Evolutionary conservation across 2,797 vertebrate species (phyloP).

Genomic region (Centroberyx gerrardi): DNA sequence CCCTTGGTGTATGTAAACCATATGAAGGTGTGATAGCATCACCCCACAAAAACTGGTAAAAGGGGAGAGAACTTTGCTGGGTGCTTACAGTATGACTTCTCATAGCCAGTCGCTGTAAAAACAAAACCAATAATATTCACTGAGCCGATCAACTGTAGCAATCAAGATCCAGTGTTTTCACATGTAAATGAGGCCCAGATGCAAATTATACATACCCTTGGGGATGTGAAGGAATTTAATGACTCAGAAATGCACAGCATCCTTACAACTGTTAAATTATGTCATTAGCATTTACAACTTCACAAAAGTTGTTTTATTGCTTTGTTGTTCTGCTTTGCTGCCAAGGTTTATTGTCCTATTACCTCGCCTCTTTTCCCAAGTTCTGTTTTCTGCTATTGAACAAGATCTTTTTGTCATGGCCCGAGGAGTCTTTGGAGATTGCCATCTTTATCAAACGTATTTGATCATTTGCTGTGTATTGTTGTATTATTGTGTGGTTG

Average conservation of each 20-base stretch:
- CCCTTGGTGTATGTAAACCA: not conserved
- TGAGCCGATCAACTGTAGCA: conserved; percentile 11
- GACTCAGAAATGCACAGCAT: conserved; percentile 23
- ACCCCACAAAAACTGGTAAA: not conserved
- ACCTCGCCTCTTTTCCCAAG: not conserved
- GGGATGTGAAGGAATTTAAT: conserved; percentile 9
- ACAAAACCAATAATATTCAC: conserved; percentile 5
- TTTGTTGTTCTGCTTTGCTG: conserved; percentile 41
- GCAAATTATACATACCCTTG: conserved; percentile 17
- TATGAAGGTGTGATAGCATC: not conserved
- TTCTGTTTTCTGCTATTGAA: conserved; percentile 45
- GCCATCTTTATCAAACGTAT: conserved; percentile 62
- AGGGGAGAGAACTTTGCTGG: not conserved
- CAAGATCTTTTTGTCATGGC: conserved; percentile 55
- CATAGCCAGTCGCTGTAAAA: not conserved
- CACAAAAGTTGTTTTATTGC: conserved; percentile 56
- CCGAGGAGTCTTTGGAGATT: conserved; percentile 59
- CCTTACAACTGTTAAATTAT: conserved; percentile 40
- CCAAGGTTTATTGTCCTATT: conserved; percentile 54
- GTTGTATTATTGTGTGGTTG: conserved; percentile 55
- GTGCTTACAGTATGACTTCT: not conserved
- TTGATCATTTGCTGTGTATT: conserved; percentile 61
- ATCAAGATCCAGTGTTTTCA: conserved; percentile 28
- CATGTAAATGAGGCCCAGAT: conserved; percentile 35
- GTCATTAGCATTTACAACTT: conserved; percentile 58